Conservation (phyloP, 2,888 invertebrate species). For the Andrena praecox region DNA sequence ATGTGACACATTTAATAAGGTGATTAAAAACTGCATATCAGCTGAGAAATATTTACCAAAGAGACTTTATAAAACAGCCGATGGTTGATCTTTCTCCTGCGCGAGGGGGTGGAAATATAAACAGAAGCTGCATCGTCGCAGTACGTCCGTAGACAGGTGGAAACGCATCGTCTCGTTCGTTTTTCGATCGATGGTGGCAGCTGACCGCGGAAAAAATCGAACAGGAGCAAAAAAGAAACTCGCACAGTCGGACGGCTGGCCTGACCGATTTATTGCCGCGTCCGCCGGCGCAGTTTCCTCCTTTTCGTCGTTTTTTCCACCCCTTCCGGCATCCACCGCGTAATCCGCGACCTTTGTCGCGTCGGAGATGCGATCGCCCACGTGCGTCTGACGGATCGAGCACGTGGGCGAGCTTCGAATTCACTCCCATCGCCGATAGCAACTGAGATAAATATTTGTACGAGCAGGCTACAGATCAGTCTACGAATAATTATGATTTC, state of each 20-base stretch:
- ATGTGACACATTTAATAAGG: too few relatives aligned
- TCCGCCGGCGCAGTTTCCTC: conserved; percentile 56
- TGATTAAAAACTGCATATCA: too few relatives aligned
- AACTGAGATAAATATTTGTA: not conserved
- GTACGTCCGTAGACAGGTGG: conserved; percentile 43
- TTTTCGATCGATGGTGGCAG: conserved; percentile 71
- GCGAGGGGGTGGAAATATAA: conserved; percentile 21
- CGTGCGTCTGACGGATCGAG: conserved; percentile 53
- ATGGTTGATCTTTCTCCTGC: not conserved
- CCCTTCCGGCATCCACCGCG: conserved; percentile 46
- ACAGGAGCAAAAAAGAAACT: conserved; percentile 59
- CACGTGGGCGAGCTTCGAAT: conserved; percentile 30
- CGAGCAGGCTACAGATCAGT: not conserved
- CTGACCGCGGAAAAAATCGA: conserved; percentile 70
- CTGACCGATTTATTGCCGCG: conserved; percentile 74
- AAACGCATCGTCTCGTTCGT: conserved; percentile 50
- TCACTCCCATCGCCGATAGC: not conserved
- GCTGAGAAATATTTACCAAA: conserved; percentile 1
- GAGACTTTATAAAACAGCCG: not conserved
- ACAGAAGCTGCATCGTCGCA: conserved; percentile 31
- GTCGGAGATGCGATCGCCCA: conserved; percentile 57
- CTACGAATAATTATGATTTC: too few relatives aligned
- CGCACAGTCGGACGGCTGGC: conserved; percentile 45
- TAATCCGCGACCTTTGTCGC: conserved; percentile 71
- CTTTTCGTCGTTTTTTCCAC: conserved; percentile 64